phyloP scores from a whole-genome alignment of 2,113 vertebrate genomes.

The Symphodus melops region DNA sequence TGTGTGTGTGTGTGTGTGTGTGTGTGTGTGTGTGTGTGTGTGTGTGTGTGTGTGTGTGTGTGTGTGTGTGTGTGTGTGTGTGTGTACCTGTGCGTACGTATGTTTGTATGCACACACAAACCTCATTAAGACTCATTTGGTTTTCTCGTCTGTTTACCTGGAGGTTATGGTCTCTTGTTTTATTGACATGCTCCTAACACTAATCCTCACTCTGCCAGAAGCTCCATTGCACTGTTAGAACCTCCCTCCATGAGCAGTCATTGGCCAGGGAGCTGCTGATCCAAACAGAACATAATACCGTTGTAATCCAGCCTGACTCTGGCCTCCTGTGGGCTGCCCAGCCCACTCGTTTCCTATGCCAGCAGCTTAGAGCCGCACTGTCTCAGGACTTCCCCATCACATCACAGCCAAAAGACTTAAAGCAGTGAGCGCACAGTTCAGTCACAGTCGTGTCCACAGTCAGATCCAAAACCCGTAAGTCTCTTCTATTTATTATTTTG shows the following conservation, averaged over 20 bases:
- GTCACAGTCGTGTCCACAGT: constrained; percentile 69
- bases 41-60: constrained; percentile 26
- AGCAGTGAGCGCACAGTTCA: constrained; percentile 74
- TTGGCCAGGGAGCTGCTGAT: constrained; percentile 78
- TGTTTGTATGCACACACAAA: constrained; percentile 16
- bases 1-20: constrained; percentile 17
- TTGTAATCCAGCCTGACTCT: constrained; percentile 86
- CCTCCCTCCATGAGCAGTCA: constrained; percentile 80
- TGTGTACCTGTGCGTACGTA: constrained; percentile 12
- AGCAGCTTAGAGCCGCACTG: constrained; percentile 84
- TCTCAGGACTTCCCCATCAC: constrained; percentile 86
- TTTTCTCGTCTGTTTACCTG: constrained; percentile 53
- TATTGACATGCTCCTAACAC: constrained; percentile 63
- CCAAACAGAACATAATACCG: constrained; percentile 71
- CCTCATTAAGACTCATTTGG: constrained; percentile 65
- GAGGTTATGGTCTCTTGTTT: constrained; percentile 59
- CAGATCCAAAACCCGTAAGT: constrained; percentile 60
- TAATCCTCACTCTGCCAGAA: constrained; percentile 77
- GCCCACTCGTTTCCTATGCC: constrained; percentile 83
- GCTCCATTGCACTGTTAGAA: constrained; percentile 84
- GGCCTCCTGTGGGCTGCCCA: constrained; percentile 83
- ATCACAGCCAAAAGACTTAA: constrained; percentile 79
- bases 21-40: constrained; percentile 8
- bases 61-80: constrained; percentile 35
- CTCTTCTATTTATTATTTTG: constrained; percentile 42